Base-by-base conservation (phyloP, 2,113 vertebrate genomes). In the Malurus cyaneus region DNA sequence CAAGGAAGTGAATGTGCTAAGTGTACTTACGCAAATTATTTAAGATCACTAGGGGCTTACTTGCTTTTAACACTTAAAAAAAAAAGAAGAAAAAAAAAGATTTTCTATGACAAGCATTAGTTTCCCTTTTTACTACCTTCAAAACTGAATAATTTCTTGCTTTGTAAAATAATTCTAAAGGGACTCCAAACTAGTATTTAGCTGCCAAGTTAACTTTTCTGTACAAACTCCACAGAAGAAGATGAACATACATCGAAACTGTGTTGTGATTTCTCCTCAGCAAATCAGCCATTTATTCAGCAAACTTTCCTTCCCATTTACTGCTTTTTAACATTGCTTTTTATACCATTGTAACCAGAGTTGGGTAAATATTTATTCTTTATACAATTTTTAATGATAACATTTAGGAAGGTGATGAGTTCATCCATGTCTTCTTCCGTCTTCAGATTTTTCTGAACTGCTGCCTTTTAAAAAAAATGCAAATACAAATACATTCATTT, bases 21-120 rank as follows among this genome's bases (percentile, higher is more conserved):
- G 95, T 94, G 92, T 96, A 97, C 94, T 93, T 94, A 96, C 91
- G 88, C 94, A 95, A 97, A 97, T 97, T 95, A 95, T 96, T 97
- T 94, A 91, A 77, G 52, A 97, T 96, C 96, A 95, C 93, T 80
- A 86, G 96, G 94, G 92, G 81, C 97, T 97, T 94, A 76, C 93
- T 97, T 94, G 96, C 95, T 97, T 98, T 97, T 96, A 97, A 97
- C 66, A 82, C 86, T 64, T 94, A 41, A 95, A 77, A 87, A 46
- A 61, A 39, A 44, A 69, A 66, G 19, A 66, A 67, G 42, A 47
- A 18, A 52, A n/a, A 67, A 78, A 66, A 79, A 70, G 39, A 80
- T 60, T 81, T 88, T 81, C 89, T 87, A 66, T 26, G 71, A 96
- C 89, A 95, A 93, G 82, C 89, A 91, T 94, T 97, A 92, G 72